Percentiles rank a stretch among this genome's conserved stretches.
These are phyloP conservation scores for Trichogramma pretiosum DNA, from an alignment of 1,140 invertebrate species.

Conservation along the genomic window DNA sequence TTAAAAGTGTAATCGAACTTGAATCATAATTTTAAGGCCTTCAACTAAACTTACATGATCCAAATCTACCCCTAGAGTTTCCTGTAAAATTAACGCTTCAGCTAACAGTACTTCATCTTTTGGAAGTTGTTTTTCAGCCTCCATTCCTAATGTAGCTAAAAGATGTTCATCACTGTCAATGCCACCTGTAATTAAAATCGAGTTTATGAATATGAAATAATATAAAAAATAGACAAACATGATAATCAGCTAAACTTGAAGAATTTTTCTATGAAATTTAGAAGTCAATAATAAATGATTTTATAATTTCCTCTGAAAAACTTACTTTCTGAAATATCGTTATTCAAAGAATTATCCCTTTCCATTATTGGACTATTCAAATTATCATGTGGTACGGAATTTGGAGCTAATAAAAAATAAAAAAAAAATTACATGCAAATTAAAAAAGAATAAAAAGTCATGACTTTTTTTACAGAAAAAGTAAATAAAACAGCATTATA, in stretches of 20 bases:
- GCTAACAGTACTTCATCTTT: slow-evolving; percentile 40
- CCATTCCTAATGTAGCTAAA: slow-evolving; percentile 39
- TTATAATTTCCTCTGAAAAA: too few relatives aligned
- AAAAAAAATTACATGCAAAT: too few relatives aligned
- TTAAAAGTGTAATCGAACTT: not conserved
- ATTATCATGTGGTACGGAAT: too few relatives aligned
- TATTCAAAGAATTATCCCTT: too few relatives aligned
- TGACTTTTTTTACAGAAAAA: slow-evolving; percentile 12
- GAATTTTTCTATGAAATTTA: not conserved
- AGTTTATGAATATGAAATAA: slow-evolving; percentile 5
- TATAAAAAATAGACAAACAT: not conserved
- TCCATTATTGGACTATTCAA: too few relatives aligned
- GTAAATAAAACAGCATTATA: not conserved
- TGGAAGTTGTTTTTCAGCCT: slow-evolving; percentile 33
- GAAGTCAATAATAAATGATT: slow-evolving; percentile 5
- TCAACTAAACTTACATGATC: slow-evolving; percentile 30
- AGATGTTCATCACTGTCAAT: slow-evolving; percentile 42
- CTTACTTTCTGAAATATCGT: too few relatives aligned
- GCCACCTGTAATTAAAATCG: slow-evolving; percentile 24
- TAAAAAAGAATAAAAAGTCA: slow-evolving; percentile 10
- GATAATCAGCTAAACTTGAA: not conserved
- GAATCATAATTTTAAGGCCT: not conserved
- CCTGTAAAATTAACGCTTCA: slow-evolving; percentile 44
- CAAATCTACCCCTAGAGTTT: slow-evolving; percentile 41
- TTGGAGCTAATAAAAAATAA: too few relatives aligned